Percentiles rank a stretch among this genome's conserved stretches.
These are phyloP conservation scores for Prosopocoilus inquinatus DNA, from an alignment of 2,888 invertebrate species.

Conservation along the genomic window DNA sequence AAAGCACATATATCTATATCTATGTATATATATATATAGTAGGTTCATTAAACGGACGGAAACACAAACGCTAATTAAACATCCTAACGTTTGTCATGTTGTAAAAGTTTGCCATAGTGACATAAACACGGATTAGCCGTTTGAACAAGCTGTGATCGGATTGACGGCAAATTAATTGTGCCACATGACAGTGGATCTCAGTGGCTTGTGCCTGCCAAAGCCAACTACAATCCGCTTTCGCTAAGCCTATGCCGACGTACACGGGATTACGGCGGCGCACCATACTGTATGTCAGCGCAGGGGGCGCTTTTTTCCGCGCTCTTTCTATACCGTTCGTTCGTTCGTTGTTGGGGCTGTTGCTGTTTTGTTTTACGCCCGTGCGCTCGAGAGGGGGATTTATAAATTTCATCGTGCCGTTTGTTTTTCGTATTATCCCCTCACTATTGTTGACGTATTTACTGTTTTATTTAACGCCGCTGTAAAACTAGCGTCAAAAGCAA, in stretches of 20 bases:
- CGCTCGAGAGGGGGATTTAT: slow-evolving; percentile 5
- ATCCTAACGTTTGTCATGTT: slow-evolving; percentile 27
- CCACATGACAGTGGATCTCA: slow-evolving; percentile 42
- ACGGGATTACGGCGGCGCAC: slow-evolving; percentile 39
- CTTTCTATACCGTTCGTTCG: neutral
- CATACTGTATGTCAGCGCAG: slow-evolving; percentile 28
- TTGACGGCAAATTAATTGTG: slow-evolving; percentile 50
- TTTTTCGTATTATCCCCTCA: slow-evolving; percentile 8
- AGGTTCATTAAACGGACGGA: no score
- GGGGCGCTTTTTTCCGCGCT: slow-evolving; percentile 24
- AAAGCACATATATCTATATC: no score
- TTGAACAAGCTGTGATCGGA: slow-evolving; percentile 46
- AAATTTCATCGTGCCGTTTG: slow-evolving; percentile 7
- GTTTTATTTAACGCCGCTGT: neutral
- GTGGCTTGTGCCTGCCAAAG: slow-evolving; percentile 38
- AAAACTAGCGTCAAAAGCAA: no score
- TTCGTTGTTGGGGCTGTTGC: no score
- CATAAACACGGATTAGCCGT: slow-evolving; percentile 48
- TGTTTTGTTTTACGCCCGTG: slow-evolving; percentile 2
- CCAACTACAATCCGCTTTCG: slow-evolving; percentile 45
- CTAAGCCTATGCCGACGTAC: slow-evolving; percentile 41
- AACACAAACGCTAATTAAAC: slow-evolving; percentile 37
- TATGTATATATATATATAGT: no score
- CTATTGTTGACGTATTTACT: slow-evolving; percentile 6
- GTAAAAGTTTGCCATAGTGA: slow-evolving; percentile 34